phyloP scores from a whole-genome alignment of 2,888 invertebrate genomes.

The Drosophila infuscata region DNA sequence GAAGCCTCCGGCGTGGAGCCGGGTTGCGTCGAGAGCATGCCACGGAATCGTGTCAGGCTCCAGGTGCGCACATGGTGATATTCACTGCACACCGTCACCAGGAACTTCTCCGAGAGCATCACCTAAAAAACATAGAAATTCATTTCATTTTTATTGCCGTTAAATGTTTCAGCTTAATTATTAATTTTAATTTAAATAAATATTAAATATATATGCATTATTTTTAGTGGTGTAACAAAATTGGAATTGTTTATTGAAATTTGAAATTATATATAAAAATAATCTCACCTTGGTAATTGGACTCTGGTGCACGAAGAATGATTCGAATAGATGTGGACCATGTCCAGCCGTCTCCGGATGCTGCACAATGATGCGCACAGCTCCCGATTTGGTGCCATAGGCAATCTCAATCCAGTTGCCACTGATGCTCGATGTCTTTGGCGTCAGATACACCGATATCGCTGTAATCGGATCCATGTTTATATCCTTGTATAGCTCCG shows the following conservation, averaged over 20 bases:
- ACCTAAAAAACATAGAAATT: constrained; percentile 87
- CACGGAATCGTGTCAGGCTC: constrained; percentile 98
- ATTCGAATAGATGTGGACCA: constrained; percentile 99
- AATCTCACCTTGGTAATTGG: constrained; percentile 93
- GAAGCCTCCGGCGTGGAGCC: constrained; percentile 99
- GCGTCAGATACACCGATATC: constrained; percentile 99
- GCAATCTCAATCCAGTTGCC: constrained; percentile 99
- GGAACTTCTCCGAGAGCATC: constrained; percentile 96
- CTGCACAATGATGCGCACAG: constrained; percentile 98
- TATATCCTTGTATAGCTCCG: constrained; percentile 97
- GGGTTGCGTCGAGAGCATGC: constrained; percentile 99
- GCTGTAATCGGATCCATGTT: constrained; percentile 98
- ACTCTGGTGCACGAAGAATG: constrained; percentile 98
- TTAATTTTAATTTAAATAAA: background rate
- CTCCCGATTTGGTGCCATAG: constrained; percentile 98
- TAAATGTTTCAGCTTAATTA: background rate
- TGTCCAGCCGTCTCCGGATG: constrained; percentile 99
- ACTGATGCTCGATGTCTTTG: constrained; percentile 98
- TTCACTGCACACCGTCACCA: constrained; percentile 98
- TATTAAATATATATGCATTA: background rate
- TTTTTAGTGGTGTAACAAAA: no score
- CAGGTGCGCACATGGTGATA: constrained; percentile 99
- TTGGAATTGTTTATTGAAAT: no score
- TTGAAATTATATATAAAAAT: no score
- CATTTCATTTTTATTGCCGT: background rate